These are phyloP conservation scores for Parelbella ahira DNA, from an alignment of 2,888 invertebrate genomes.

Conservation along the genomic window DNA sequence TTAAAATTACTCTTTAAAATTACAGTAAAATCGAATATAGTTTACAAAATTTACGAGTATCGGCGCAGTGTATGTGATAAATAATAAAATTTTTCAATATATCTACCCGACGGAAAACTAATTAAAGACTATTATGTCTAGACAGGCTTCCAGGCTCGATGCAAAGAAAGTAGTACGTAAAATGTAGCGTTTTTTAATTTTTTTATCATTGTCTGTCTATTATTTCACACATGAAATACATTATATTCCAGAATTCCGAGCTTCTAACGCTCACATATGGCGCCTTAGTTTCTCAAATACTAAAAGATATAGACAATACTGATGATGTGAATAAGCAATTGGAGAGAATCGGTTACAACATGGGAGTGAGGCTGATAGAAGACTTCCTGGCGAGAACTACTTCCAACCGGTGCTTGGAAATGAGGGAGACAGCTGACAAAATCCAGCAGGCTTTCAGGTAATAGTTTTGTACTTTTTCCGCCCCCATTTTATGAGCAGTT, in stretches of 20 bases:
- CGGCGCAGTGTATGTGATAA: no score
- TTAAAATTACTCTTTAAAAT: no score
- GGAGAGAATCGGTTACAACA: slow-evolving; percentile 97
- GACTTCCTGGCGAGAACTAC: slow-evolving; percentile 97
- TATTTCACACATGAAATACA: neutral
- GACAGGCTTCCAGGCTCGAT: slow-evolving; percentile 85
- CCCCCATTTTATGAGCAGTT: no score
- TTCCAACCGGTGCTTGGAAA: slow-evolving; percentile 94
- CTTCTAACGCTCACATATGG: slow-evolving; percentile 98
- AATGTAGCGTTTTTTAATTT: no score
- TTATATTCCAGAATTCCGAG: slow-evolving; percentile 91
- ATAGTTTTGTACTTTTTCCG: no score
- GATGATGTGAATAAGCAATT: slow-evolving; percentile 99
- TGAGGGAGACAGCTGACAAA: slow-evolving; percentile 98
- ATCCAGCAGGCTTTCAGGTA: slow-evolving; percentile 88
- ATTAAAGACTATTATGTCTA: slow-evolving; percentile 78
- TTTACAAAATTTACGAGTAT: no score
- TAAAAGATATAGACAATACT: slow-evolving; percentile 97
- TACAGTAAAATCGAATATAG: no score
- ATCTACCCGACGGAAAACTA: no score
- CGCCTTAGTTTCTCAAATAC: slow-evolving; percentile 96
- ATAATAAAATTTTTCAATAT: no score
- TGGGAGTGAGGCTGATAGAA: slow-evolving; percentile 98
- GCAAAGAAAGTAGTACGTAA: slow-evolving; percentile 87
- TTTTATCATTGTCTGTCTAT: no score